Evolutionary conservation across 2,888 invertebrate species (phyloP).

Genomic region (Orthosia cruda): DNA sequence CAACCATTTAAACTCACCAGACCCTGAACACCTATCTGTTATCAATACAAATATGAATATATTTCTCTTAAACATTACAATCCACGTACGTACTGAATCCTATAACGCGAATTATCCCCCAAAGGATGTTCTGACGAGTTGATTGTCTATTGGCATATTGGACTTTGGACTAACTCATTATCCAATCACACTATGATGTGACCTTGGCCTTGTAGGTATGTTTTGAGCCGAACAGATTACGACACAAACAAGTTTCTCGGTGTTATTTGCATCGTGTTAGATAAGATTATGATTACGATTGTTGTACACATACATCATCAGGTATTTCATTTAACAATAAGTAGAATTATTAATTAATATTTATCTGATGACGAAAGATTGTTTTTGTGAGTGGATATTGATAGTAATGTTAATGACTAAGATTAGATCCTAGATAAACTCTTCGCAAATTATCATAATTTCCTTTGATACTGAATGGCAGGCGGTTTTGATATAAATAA

Average conservation of each 20-base stretch:
- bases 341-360: not conserved
- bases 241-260: not conserved
- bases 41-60: no score
- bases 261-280: not conserved
- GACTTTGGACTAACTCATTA: constrained; percentile 1
- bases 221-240: not conserved
- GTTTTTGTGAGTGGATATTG: not conserved
- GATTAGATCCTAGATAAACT: not conserved
- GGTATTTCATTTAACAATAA: not conserved
- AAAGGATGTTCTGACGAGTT: not conserved
- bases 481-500: not conserved
- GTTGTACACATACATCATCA: no score
- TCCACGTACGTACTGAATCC: no score
- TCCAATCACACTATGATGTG: not conserved
- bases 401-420: not conserved
- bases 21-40: no score
- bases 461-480: no score
- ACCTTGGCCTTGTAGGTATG: constrained; percentile 10
- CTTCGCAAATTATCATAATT: no score
- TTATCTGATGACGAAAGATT: not conserved
- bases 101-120: not conserved
- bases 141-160: not conserved
- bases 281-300: not conserved
- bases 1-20: no score
- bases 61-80: no score